Percentiles rank a stretch among this genome's conserved stretches.
Conservation (phyloP, 37 sponge, comb jelly and placozoan species). For the Cliona cf. orientalis region DNA sequence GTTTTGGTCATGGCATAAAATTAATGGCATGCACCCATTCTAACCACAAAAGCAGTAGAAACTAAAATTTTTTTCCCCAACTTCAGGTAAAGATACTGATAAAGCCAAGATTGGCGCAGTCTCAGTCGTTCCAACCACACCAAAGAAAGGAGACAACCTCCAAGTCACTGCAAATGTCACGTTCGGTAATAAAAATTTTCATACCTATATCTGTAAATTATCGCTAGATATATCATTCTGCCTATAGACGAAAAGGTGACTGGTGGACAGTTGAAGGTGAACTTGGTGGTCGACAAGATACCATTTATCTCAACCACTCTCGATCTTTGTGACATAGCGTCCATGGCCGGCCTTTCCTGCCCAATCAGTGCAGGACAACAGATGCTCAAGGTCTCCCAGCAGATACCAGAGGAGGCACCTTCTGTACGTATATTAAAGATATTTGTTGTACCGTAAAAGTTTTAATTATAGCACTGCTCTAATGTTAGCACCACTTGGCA, state of each 20-base stretch:
- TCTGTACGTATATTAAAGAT: no score
- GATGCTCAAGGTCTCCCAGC: background rate
- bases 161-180: slow-evolving; percentile 5
- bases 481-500: no score
- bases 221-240: background rate
- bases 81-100: slow-evolving; percentile 22
- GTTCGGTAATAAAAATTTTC: slow-evolving; percentile 11
- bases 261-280: slow-evolving; percentile 19
- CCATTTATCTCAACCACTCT: background rate
- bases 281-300: background rate
- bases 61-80: no score
- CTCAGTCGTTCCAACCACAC: slow-evolving; percentile 43
- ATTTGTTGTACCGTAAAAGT: no score
- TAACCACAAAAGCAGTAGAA: no score
- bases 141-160: slow-evolving; percentile 31
- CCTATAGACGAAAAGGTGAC: slow-evolving; percentile 33
- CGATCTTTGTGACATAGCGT: background rate
- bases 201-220: background rate
- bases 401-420: background rate
- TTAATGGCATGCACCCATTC: no score
- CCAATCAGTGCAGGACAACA: background rate
- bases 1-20: no score
- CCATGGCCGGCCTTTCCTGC: background rate
- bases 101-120: slow-evolving; percentile 10
- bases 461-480: no score